A percentile compares a stretch with the other conserved stretches of the same genome.
These are phyloP conservation scores for Sphenopsis melanotis DNA, from an alignment of 2,797 vertebrate species.

Conservation along the genomic window DNA sequence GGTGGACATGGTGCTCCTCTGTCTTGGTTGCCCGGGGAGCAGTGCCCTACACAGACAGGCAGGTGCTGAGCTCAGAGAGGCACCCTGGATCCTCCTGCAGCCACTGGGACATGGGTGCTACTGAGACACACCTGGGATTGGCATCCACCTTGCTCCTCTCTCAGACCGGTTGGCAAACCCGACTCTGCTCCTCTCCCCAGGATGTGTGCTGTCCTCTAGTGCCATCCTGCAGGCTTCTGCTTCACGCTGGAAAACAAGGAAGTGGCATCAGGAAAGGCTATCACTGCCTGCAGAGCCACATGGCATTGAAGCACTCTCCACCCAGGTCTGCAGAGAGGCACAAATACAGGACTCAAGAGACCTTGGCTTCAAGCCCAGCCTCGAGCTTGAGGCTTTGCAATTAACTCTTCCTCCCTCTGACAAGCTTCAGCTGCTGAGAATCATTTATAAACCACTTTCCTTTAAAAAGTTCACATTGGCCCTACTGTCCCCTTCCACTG, in stretches of 20 bases:
- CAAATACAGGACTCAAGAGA: background rate
- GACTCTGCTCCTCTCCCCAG: background rate
- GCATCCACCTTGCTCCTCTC: background rate
- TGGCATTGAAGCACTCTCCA: background rate
- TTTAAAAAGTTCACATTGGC: background rate
- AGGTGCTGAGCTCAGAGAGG: background rate
- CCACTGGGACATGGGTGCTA: background rate
- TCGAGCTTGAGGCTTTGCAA: background rate
- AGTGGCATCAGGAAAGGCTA: background rate
- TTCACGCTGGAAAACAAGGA: background rate
- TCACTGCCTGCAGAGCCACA: background rate
- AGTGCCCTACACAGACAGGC: background rate
- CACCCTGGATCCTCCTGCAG: background rate
- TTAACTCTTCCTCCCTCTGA: background rate
- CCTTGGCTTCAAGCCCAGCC: background rate
- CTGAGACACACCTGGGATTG: background rate
- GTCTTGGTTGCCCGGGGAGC: background rate
- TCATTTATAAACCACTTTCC: background rate
- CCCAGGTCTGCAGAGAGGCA: background rate
- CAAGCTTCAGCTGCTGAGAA: background rate
- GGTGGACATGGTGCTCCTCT: background rate
- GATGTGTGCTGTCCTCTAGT: background rate
- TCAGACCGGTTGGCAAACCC: background rate
- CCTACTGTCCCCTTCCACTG: background rate
- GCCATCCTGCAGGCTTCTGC: background rate